These are phyloP conservation scores for Eublepharis macularius DNA, from an alignment of 2,113 vertebrate genomes.

Conservation along the genomic window DNA sequence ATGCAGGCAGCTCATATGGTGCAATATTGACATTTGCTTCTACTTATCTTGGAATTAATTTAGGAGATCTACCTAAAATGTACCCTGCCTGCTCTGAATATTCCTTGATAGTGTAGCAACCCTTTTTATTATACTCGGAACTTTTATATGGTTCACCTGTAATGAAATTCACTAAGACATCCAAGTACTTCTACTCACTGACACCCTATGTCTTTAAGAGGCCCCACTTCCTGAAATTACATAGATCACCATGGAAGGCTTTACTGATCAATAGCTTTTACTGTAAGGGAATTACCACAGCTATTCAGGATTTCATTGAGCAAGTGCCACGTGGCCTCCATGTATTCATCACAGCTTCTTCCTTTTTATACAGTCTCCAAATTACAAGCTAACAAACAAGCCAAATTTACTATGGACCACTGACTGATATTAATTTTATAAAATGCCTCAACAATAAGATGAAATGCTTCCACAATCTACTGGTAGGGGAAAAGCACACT, in stretches of 20 bases:
- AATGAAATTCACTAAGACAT: not conserved
- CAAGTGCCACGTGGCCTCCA: slow-evolving; percentile 32
- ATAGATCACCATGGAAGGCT: not conserved
- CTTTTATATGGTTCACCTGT: not conserved
- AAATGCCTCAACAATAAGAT: slow-evolving; percentile 1
- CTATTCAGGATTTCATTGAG: slow-evolving; percentile 40
- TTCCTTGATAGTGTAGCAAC: not conserved
- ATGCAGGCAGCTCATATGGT: not conserved
- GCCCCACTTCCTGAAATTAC: not conserved
- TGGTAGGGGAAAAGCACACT: not conserved
- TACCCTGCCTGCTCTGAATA: too few species aligned
- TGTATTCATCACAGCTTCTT: not conserved
- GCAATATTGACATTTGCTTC: not conserved
- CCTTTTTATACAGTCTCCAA: slow-evolving; percentile 5
- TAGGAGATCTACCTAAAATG: not conserved
- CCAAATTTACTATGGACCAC: not conserved
- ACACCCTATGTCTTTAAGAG: slow-evolving; percentile 10
- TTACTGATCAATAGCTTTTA: slow-evolving; percentile 59
- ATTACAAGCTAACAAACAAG: slow-evolving; percentile 8
- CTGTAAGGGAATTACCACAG: slow-evolving; percentile 42
- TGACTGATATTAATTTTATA: not conserved
- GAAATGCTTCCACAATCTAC: slow-evolving; percentile 1
- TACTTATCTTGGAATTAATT: not conserved
- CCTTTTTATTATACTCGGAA: too few species aligned
- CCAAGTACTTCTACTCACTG: not conserved